Percentiles rank a stretch among this genome's conserved stretches.
Evolutionary conservation across 2,113 vertebrate species (phyloP).

Genomic region (Anhinga anhinga): DNA sequence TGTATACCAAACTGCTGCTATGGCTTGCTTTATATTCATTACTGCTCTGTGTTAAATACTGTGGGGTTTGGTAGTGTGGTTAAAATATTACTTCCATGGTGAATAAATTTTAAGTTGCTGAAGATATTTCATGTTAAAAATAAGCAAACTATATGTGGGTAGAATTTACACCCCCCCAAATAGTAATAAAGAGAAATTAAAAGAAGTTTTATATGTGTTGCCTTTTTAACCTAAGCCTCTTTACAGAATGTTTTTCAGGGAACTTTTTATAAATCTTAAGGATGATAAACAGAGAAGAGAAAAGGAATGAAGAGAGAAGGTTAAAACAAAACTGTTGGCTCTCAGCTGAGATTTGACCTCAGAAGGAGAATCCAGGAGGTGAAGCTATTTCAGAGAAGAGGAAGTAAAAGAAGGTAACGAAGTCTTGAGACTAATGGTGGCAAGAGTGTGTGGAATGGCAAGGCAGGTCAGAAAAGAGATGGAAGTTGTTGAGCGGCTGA

Average conservation of each 20-base stretch:
- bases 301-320: constrained; percentile 51
- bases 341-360: constrained; percentile 24
- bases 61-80: neutral
- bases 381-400: constrained; percentile 26
- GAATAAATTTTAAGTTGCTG: neutral
- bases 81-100: neutral
- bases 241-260: constrained; percentile 47
- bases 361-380: neutral
- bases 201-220: neutral
- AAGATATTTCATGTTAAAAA: neutral
- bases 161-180: neutral
- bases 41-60: neutral
- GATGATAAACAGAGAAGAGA: constrained; percentile 40
- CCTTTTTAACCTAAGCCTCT: neutral
- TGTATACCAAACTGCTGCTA: neutral
- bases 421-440: neutral
- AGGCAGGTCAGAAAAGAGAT: neutral
- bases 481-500: neutral
- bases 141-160: neutral
- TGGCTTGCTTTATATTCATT: neutral
- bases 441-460: neutral
- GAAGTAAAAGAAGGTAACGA: constrained; percentile 8
- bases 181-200: neutral
- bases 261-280: constrained; percentile 7
- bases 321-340: neutral